A percentile compares a stretch with the other conserved stretches of the same genome.
These are phyloP conservation scores for Periplaneta americana DNA, from an alignment of 1,140 invertebrate species.

Conservation along the genomic window DNA sequence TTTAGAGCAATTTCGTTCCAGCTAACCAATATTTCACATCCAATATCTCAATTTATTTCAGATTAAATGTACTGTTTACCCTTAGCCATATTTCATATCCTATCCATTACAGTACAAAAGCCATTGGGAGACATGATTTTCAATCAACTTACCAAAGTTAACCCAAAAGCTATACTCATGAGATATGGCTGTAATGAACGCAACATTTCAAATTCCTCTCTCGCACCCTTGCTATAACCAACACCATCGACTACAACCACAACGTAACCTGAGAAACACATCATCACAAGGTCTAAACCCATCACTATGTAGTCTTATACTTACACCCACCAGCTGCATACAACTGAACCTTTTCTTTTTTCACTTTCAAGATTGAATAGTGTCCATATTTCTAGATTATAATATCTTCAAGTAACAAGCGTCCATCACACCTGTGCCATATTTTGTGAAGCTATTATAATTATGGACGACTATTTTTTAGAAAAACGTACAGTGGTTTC, in stretches of 20 bases:
- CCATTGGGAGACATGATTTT: too few relatives aligned
- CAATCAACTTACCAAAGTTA: neutral
- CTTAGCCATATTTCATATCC: neutral
- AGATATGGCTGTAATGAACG: constrained; percentile 12
- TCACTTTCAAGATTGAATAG: neutral
- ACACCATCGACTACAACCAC: neutral
- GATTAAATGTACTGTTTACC: neutral
- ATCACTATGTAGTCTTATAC: neutral
- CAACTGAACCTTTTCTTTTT: neutral
- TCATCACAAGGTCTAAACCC: neutral
- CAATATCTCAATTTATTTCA: neutral
- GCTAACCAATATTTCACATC: neutral
- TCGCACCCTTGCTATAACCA: constrained; percentile 2
- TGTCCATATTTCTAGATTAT: neutral
- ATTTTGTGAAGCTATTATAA: neutral
- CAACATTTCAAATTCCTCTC: constrained; percentile 8
- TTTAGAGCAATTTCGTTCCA: too few relatives aligned
- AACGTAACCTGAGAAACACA: constrained; percentile 2
- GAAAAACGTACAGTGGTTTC: neutral
- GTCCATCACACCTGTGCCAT: neutral
- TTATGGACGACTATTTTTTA: neutral
- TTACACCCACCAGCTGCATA: neutral
- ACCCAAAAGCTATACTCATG: neutral
- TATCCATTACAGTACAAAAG: neutral
- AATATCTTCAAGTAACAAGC: neutral